Base-by-base conservation (phyloP, 2,888 invertebrate genomes). In the Machimus rusticus region DNA sequence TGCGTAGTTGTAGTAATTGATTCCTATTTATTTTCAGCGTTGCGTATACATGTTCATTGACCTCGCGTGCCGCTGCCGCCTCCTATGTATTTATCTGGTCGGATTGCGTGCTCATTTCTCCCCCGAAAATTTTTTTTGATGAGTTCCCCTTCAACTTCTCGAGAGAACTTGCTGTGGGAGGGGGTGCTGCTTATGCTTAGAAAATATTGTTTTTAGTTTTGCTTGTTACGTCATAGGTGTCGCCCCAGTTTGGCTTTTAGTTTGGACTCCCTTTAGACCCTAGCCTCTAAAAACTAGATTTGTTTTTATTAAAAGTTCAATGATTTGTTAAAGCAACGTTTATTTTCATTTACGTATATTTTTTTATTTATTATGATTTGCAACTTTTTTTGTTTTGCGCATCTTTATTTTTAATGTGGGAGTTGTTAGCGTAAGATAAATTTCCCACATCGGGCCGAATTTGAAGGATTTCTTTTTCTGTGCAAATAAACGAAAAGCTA, bases 11-110 rank as follows among this genome's bases (percentile, higher is more conserved):
- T 57, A 43, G n/a, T 19, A 37, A n/a, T 66, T 23, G 51, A 82
- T 79, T 79, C 79, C 82, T 57, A 82, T 57, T 85, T 31, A 46
- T 46, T 85, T 74, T 85, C 39, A 28, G 39, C 85, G 37, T 8
- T 85, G 43, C 85, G 85, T 74, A 46, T 74, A 85, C 74, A 46
- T 85, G 85, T 85, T 85, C 85, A 74, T 85, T 85, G 85, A 85
- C 85, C 85, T 74, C 85, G 43, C 46, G 57, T 46, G 34, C 57
- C n/a, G 28, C 43, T 23, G 39, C 43, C 79, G 34, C 34, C 37
- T 79, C 46, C 51, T 74, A 39, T 84, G 66, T 84, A 43, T 85
- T 74, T 74, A 16, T 19, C 31, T n/a, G 66, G 66, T 12, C 23
- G 19, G 23, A 66, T 66, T 66, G 19, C 28, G 51, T 51, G n/a